Evolutionary conservation across 2,113 vertebrate species (phyloP), one percentile per base, ranked within the genome.

Genomic region (Corythornis cristatus): DNA sequence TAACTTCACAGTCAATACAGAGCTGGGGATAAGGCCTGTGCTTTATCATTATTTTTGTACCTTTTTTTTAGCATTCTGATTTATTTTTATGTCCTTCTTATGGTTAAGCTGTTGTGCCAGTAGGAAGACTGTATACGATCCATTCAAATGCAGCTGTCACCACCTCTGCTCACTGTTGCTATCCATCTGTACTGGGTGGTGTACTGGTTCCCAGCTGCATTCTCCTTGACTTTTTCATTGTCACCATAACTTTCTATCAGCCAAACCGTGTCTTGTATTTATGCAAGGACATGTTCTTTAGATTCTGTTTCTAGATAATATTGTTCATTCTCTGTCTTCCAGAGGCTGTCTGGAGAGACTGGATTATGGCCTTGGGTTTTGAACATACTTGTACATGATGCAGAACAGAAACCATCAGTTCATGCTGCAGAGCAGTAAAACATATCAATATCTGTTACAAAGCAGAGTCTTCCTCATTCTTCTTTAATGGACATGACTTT

Each of bases 291-390:
- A 57, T 1, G 33, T 72, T 92, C 83, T 75, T 92, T 50, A 87
- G 35, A 73, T 78, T 90, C 65, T 88, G 86, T 64, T 91, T 88
- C 74, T 88, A 80, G 74, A 89, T 93, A 90, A 92, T 90, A 35
- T 67, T 68, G 72, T 60, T 75, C 73, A 72, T 83, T 92, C 66
- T 17, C 43, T 90, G 66, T 79, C 62, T 88, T 87, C 71, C 75
- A 89, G 82, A 83, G 66, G 18, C 66, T 88, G 73, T 74, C 53
- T 93, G 65, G 65, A 88, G 61, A 81, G 61, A 88, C 40, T 40
- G 70, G 65, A 78, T 91, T 90, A 90, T 58, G 71, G 77, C 53
- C 66, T 86, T 84, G 73, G 73, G 61, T 86, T 86, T 92, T 37
- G 70, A 81, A 46, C 60, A 50, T 77, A 88, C 62, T 84, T 80